Percentiles rank a stretch among this genome's conserved stretches.
Evolutionary conservation across 2,113 vertebrate genomes (phyloP).

Genomic region (Aptenodytes patagonicus): DNA sequence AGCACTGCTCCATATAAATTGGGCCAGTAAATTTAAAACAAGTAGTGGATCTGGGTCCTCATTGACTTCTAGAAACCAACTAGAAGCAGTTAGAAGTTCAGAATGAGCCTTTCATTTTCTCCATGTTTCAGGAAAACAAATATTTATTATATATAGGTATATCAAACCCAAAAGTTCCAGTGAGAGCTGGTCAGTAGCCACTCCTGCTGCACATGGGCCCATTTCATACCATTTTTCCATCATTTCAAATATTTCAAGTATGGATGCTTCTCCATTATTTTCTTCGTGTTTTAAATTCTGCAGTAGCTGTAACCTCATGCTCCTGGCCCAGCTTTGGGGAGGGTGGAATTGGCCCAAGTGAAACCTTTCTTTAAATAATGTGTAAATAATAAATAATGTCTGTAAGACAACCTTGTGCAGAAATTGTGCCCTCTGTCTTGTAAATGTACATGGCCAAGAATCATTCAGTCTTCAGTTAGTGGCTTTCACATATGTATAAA

Average conservation of each 20-base stretch:
- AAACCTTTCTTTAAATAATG: background rate
- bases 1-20: background rate
- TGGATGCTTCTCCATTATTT: background rate
- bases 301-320: background rate
- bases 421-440: background rate
- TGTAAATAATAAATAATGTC: background rate
- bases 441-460: background rate
- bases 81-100: background rate
- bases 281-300: background rate
- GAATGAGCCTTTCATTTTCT: background rate
- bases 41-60: background rate
- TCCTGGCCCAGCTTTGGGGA: background rate
- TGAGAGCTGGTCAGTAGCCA: background rate
- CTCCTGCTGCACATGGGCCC: background rate
- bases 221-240: background rate
- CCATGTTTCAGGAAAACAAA: background rate
- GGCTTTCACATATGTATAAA: background rate
- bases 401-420: background rate
- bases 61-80: background rate
- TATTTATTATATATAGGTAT: background rate
- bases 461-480: background rate
- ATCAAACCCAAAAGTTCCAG: background rate
- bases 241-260: background rate
- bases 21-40: background rate
- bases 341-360: background rate